Evolutionary conservation across 2,888 invertebrate species (phyloP).

Genomic region (Aleiodes testaceus): DNA sequence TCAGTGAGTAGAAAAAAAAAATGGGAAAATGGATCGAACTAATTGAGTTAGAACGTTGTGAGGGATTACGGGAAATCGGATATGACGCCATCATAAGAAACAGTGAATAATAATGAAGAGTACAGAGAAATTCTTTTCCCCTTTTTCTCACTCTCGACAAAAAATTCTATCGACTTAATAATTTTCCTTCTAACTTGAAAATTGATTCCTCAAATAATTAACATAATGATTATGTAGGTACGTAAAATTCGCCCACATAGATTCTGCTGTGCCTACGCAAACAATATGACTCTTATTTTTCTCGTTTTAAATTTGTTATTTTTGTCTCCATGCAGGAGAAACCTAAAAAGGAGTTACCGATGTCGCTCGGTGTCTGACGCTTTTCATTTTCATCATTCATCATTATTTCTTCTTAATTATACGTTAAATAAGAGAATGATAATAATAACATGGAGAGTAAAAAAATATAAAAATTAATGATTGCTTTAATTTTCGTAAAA

Average conservation of each 20-base stretch:
- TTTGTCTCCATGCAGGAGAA: background rate
- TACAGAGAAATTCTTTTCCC: background rate
- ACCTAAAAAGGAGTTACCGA: slow-evolving; percentile 26
- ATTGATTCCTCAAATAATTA: slow-evolving; percentile 6
- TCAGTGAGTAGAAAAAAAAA: slow-evolving; percentile 9
- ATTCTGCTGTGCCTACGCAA: slow-evolving; percentile 15
- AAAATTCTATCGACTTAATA: background rate
- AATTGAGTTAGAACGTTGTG: slow-evolving; percentile 58
- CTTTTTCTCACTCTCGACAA: too few relatives aligned
- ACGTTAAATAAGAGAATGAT: background rate
- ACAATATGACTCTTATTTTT: slow-evolving; percentile 6
- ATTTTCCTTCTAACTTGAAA: background rate
- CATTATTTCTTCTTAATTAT: slow-evolving; percentile 1
- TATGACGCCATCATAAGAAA: slow-evolving; percentile 44
- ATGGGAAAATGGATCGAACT: slow-evolving; percentile 52
- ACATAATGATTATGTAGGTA: slow-evolving; percentile 18
- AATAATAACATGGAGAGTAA: background rate
- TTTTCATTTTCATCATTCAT: background rate
- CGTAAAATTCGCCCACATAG: slow-evolving; percentile 18
- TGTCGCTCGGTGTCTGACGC: slow-evolving; percentile 15
- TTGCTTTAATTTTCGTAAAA: slow-evolving; percentile 24
- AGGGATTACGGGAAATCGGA: slow-evolving; percentile 59
- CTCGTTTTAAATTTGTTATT: background rate
- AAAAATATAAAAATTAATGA: background rate
- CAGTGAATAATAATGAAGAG: background rate